phyloP scores from a whole-genome alignment of 2,888 invertebrate species.

The Scelioninae gen. 2 region DNA sequence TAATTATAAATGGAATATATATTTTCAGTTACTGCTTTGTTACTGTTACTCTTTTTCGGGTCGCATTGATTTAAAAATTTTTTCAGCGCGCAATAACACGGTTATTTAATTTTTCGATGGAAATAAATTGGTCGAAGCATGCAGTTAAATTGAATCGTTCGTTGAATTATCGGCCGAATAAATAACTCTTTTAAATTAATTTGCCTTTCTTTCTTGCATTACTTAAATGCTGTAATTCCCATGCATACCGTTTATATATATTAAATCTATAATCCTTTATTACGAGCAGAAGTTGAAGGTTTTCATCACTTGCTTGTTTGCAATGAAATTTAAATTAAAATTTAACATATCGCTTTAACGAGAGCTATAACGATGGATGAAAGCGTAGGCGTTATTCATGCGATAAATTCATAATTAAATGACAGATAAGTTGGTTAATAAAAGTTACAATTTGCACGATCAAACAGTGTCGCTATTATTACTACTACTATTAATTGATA shows the following conservation, averaged over 20 bases:
- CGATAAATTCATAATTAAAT: slow-evolving; percentile 16
- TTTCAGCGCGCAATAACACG: slow-evolving; percentile 12
- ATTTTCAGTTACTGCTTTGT: neutral
- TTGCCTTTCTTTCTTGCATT: neutral
- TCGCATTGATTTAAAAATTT: slow-evolving; percentile 1
- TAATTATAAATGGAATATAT: slow-evolving; percentile 11
- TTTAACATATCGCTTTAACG: neutral
- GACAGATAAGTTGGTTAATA: slow-evolving; percentile 1
- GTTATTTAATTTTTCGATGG: slow-evolving; percentile 22
- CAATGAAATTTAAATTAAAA: neutral
- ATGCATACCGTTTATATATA: no score
- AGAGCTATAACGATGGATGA: slow-evolving; percentile 4
- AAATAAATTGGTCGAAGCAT: slow-evolving; percentile 17
- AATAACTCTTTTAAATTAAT: slow-evolving; percentile 11
- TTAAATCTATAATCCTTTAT: no score
- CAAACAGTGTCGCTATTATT: neutral
- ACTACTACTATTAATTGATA: neutral
- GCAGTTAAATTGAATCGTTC: slow-evolving; percentile 20
- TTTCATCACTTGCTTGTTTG: neutral
- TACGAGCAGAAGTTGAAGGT: no score
- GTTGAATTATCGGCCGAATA: slow-evolving; percentile 22
- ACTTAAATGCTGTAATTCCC: no score
- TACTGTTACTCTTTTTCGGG: neutral
- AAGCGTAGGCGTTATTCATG: neutral
- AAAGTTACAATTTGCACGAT: neutral